Evolutionary conservation across 2,113 vertebrate genomes (phyloP).

Genomic region (Epinephelus lanceolatus): DNA sequence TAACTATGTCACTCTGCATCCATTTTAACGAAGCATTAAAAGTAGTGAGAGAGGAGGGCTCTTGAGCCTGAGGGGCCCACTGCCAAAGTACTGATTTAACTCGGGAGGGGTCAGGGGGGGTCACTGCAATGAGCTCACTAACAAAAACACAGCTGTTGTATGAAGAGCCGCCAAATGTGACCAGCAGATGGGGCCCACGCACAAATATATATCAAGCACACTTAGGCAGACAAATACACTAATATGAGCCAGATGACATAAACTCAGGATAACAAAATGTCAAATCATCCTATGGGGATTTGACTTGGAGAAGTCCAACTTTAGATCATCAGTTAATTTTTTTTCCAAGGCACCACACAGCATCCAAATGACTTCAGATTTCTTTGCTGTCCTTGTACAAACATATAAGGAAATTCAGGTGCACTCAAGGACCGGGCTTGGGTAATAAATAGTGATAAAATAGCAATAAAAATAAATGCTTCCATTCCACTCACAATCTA

Average conservation of each 20-base stretch:
- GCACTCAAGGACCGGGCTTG: no score
- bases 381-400: no score
- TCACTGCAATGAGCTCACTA: constrained; percentile 52
- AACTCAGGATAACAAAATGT: constrained; percentile 23
- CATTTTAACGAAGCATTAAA: constrained; percentile 36
- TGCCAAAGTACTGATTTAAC: constrained; percentile 57
- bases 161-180: constrained; percentile 49
- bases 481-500: no score
- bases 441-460: no score
- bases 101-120: constrained; percentile 22
- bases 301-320: constrained; percentile 1
- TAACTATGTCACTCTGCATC: constrained; percentile 20
- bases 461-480: no score
- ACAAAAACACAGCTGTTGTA: constrained; percentile 70
- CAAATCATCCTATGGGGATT: constrained; percentile 1
- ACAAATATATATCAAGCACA: constrained; percentile 4
- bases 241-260: not conserved
- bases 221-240: not conserved
- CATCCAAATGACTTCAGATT: no score
- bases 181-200: constrained; percentile 73
- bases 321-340: not conserved
- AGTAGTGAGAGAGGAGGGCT: constrained; percentile 9
- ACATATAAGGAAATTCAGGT: no score
- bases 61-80: constrained; percentile 22
- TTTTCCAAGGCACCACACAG: not conserved